These are phyloP conservation scores for Augochlorella aurata DNA, from an alignment of 2,888 invertebrate genomes.

Conservation along the genomic window DNA sequence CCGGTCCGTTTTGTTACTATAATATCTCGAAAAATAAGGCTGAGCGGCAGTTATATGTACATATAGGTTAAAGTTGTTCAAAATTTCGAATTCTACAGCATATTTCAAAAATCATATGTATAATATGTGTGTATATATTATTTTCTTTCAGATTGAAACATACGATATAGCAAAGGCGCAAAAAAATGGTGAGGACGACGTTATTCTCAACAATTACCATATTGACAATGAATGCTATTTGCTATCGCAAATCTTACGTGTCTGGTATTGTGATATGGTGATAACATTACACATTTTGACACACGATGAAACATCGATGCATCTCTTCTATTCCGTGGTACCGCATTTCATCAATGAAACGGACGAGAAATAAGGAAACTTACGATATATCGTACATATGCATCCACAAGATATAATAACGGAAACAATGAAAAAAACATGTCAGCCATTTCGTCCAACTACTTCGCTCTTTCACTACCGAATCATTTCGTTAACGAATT, in stretches of 20 bases:
- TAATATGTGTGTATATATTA: no score
- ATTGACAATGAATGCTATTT: not conserved
- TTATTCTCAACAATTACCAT: no score
- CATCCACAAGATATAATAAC: not conserved
- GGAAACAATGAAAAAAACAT: not conserved
- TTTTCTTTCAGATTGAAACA: no score
- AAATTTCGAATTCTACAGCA: no score
- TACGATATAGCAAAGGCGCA: no score
- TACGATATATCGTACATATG: not conserved
- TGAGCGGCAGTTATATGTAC: no score
- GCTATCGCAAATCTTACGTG: not conserved
- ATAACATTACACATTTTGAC: constrained; percentile 22
- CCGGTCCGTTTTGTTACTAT: no score
- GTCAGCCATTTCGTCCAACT: not conserved
- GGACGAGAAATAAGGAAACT: not conserved
- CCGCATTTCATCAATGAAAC: not conserved
- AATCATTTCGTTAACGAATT: not conserved
- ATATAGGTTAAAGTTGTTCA: no score
- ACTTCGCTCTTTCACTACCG: not conserved
- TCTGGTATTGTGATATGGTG: not conserved
- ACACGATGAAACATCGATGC: not conserved
- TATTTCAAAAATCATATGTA: no score
- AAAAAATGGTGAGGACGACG: no score
- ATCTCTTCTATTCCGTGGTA: not conserved
- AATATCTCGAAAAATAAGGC: no score